phyloP scores from a whole-genome alignment of 2,888 invertebrate genomes.

The Galeruca laticollis region DNA sequence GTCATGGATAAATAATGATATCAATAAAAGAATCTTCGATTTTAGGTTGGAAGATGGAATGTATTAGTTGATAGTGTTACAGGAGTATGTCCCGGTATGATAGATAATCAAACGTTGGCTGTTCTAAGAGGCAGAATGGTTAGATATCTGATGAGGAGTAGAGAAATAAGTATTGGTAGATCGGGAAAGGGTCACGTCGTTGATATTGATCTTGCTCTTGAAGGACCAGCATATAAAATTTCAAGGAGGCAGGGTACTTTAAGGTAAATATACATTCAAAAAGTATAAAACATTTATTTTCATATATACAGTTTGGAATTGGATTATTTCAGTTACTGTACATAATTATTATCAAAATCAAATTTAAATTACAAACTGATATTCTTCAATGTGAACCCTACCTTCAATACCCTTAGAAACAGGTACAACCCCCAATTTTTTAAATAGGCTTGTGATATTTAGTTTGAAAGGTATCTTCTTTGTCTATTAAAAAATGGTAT shows the following conservation, averaged over 20 bases:
- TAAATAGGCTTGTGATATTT: too few species aligned
- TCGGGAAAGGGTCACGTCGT: constrained; percentile 89
- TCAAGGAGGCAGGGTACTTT: constrained; percentile 94
- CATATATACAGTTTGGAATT: too few species aligned
- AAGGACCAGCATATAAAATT: constrained; percentile 95
- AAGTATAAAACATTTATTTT: background rate
- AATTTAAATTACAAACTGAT: too few species aligned
- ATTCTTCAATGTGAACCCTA: too few species aligned
- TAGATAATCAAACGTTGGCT: constrained; percentile 94
- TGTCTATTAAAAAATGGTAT: too few species aligned
- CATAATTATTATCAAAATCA: too few species aligned
- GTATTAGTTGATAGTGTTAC: constrained; percentile 92
- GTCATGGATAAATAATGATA: too few species aligned
- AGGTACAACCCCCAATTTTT: too few species aligned
- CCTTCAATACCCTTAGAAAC: too few species aligned
- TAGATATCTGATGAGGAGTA: constrained; percentile 92
- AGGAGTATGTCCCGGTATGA: constrained; percentile 85
- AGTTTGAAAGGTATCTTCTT: too few species aligned
- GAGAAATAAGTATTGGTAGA: constrained; percentile 95
- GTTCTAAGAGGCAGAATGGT: constrained; percentile 92
- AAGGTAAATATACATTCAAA: constrained; percentile 64
- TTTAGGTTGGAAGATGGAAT: constrained; percentile 78
- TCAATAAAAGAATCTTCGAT: background rate
- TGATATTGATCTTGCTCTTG: constrained; percentile 92
- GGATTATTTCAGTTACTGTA: too few species aligned